Evolutionary conservation across 1,140 invertebrate genomes (phyloP).

Genomic region (Drosophila erecta): DNA sequence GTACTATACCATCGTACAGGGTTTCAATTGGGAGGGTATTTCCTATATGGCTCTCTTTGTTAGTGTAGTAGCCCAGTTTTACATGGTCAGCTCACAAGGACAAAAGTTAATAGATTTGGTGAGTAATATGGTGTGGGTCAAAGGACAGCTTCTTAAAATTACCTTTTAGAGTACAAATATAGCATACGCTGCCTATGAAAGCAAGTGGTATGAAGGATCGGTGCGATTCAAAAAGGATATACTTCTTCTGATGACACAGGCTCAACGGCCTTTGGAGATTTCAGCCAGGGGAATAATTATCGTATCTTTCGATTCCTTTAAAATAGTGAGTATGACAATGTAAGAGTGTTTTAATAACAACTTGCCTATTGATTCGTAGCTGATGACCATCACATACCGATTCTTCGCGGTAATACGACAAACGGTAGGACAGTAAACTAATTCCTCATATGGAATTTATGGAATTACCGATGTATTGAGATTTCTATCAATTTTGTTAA

Average conservation of each 20-base stretch:
- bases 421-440: conserved; percentile 24
- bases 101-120: conserved; percentile 52
- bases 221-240: conserved; percentile 43
- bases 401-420: conserved; percentile 39
- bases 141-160: neutral
- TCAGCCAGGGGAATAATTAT: conserved; percentile 47
- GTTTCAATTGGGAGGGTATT: conserved; percentile 47
- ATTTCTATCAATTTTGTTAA: conserved; percentile 14
- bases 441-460: too few relatives aligned
- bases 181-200: conserved; percentile 40
- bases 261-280: conserved; percentile 38
- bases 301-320: conserved; percentile 57
- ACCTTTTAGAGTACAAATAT: conserved; percentile 41
- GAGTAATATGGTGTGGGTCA: neutral
- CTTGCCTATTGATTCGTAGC: conserved; percentile 1
- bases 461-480: neutral
- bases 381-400: conserved; percentile 55
- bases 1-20: conserved; percentile 39
- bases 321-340: conserved; percentile 17
- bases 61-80: conserved; percentile 50
- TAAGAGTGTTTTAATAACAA: too few relatives aligned
- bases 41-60: conserved; percentile 48
- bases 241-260: conserved; percentile 39
- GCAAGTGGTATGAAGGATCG: conserved; percentile 51
- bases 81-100: conserved; percentile 53